phyloP scores from a whole-genome alignment of 2,888 invertebrate species.

The Habrosyne pyritoides region DNA sequence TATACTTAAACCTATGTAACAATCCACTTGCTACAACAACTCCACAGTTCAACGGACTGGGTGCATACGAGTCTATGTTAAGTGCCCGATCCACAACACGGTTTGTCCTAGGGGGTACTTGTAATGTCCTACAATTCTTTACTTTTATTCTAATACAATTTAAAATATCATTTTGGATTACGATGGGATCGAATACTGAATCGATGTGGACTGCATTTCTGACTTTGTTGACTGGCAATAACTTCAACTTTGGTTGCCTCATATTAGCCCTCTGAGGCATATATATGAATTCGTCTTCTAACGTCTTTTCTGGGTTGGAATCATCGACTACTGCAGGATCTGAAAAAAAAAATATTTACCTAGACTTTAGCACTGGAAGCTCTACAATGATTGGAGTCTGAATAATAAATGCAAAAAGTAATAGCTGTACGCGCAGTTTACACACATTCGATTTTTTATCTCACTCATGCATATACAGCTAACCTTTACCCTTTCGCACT shows the following conservation, averaged over 20 bases:
- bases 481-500: too few species aligned
- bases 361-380: too few species aligned
- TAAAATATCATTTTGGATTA: constrained; percentile 39
- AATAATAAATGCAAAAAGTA: too few species aligned
- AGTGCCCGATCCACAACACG: constrained; percentile 26
- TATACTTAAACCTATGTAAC: constrained; percentile 74
- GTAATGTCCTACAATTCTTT: constrained; percentile 59
- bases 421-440: too few species aligned
- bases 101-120: constrained; percentile 25
- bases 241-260: constrained; percentile 54
- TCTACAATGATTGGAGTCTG: too few species aligned
- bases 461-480: too few species aligned
- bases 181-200: constrained; percentile 61
- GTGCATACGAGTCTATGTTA: constrained; percentile 21
- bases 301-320: constrained; percentile 38
- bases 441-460: too few species aligned
- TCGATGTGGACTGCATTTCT: constrained; percentile 50
- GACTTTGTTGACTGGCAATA: constrained; percentile 39
- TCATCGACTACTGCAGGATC: constrained; percentile 43
- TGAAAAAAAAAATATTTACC: constrained; percentile 43
- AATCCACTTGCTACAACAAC: constrained; percentile 65
- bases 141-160: constrained; percentile 60
- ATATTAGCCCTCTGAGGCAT: constrained; percentile 48
- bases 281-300: constrained; percentile 61
- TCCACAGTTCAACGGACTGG: constrained; percentile 24